Conservation (phyloP, 2,113 vertebrate species). For the Alligator mississippiensis region DNA sequence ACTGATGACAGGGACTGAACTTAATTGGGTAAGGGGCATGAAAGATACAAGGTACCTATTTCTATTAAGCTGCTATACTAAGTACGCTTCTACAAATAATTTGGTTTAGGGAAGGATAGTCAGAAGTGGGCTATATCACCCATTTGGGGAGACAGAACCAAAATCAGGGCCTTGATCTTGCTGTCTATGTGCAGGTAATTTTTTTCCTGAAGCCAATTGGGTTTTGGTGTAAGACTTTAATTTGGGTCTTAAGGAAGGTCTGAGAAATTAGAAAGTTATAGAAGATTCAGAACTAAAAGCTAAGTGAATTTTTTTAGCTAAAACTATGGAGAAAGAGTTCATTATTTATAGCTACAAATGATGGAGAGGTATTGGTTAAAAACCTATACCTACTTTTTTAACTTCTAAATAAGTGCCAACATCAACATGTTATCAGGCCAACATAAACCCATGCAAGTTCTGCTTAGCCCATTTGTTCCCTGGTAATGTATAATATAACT, state of each 20-base stretch:
- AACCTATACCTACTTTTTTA: not conserved
- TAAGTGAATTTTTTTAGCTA: not conserved
- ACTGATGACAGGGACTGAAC: no score
- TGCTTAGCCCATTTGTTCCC: not conserved
- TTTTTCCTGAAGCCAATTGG: not conserved
- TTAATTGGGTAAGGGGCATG: no score
- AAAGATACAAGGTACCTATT: no score
- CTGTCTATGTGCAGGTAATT: not conserved
- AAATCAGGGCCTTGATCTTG: not conserved
- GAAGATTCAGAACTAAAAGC: not conserved
- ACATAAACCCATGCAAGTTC: not conserved
- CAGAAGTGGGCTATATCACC: not conserved
- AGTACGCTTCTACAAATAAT: not conserved
- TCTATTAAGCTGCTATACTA: not conserved
- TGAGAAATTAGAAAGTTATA: not conserved
- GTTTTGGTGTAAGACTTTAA: not conserved
- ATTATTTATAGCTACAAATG: not conserved
- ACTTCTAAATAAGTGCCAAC: no score
- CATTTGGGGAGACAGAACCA: not conserved
- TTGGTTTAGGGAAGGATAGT: not conserved
- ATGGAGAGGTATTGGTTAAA: not conserved
- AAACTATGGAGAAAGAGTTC: accelerated
- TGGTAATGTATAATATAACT: not conserved
- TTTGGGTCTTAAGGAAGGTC: not conserved
- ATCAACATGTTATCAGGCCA: not conserved